Base-by-base conservation (phyloP, 2,888 invertebrate species). In the Heliconius aoede region DNA sequence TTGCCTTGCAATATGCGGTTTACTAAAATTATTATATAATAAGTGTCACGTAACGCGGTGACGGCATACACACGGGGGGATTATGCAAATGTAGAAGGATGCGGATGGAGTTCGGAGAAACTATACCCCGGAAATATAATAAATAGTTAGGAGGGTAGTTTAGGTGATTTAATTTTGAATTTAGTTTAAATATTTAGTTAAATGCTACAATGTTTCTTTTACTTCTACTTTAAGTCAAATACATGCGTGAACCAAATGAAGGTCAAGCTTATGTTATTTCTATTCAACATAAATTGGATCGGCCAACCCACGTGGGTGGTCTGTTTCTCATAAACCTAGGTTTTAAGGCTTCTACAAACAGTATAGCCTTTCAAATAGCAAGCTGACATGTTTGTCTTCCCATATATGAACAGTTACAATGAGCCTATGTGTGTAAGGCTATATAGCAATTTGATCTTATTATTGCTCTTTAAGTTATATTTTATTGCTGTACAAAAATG, bases 1-100 rank as follows among this genome's bases (percentile, higher is more conserved):
- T 79, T 77, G 78, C 73, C 79, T 78, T 58, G 76, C 76, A 79
- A 79, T 77, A 79, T 79, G 79, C 75, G 79, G 79, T 76, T 80
- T 76, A 71, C 73, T 78, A 64, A 76, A 80, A 79, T 80, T 76
- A 79, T 80, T 79, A 76, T 78, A 80, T 78, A 80, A 80, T 79
- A 78, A 78, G 65, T 71, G 76, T 61, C 72, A 74, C 79, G 82
- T 82, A 82, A 84, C 82, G 72, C 73, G 74, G 78, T 62, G 73
- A 74, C 72, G 72, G 81, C 82, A 80, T 82, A 82, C 79, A 79
- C 80, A 80, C 80, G 77, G 74, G 75, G 30, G 64, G 79, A 82
- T 82, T 82, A 82, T 82, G 82, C 73, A 81, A 82, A 82, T 81
- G 65, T 72, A 30, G 62, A 28, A 72, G 77, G 75, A 79, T 81